These are phyloP conservation scores for Naso thynnoides DNA, from an alignment of 2,797 vertebrate genomes.

Conservation along the genomic window DNA sequence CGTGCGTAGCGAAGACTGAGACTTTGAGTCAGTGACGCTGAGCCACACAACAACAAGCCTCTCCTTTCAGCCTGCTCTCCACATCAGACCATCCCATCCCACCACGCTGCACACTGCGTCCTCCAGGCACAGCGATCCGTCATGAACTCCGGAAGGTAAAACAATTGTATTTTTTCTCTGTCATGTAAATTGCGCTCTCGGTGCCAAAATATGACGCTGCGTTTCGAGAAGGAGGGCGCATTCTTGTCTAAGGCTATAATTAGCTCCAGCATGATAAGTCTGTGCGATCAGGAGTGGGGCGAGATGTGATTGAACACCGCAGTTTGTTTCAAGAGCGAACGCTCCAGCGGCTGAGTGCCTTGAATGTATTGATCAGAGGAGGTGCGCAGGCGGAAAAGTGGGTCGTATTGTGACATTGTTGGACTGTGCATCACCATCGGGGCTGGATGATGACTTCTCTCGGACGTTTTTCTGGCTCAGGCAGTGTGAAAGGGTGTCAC, in stretches of 20 bases:
- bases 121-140: slow-evolving; percentile 35
- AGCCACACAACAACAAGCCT: slow-evolving; percentile 73
- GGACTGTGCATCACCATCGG: slow-evolving; percentile 16
- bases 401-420: slow-evolving; percentile 28
- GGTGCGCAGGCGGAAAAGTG: slow-evolving; percentile 26
- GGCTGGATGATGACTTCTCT: slow-evolving; percentile 35
- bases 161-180: slow-evolving; percentile 22
- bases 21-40: slow-evolving; percentile 67
- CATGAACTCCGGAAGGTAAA: slow-evolving; percentile 75
- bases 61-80: slow-evolving; percentile 46
- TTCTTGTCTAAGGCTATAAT: not conserved
- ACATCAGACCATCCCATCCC: slow-evolving; percentile 3
- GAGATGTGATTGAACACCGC: slow-evolving; percentile 45
- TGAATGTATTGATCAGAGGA: slow-evolving; percentile 42
- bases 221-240: not conserved
- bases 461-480: slow-evolving; percentile 43
- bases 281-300: slow-evolving; percentile 27
- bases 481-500: slow-evolving; percentile 53
- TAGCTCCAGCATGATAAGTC: not conserved
- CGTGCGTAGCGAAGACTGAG: slow-evolving; percentile 46
- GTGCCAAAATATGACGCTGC: slow-evolving; percentile 8
- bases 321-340: slow-evolving; percentile 52
- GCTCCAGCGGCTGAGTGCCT: slow-evolving; percentile 13
- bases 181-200: slow-evolving; percentile 16
- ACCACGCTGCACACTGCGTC: slow-evolving; percentile 28